A percentile compares a stretch with the other conserved stretches of the same genome.
Conservation (phyloP, 1,140 invertebrate genomes). For the Neocloeon triangulifer region DNA sequence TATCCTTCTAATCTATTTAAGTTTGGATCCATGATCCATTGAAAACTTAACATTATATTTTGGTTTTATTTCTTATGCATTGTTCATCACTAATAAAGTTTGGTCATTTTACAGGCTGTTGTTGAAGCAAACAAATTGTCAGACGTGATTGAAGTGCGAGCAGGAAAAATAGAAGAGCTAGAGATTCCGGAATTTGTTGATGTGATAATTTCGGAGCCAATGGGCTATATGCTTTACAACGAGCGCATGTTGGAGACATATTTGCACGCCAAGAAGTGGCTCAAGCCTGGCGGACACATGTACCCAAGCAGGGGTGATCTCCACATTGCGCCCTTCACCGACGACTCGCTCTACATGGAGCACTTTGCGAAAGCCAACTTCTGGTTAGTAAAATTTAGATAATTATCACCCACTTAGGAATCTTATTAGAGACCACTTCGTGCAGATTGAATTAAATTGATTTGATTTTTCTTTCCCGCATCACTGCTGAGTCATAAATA, state of each 20-base stretch:
- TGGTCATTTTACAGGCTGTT: slow-evolving; percentile 40
- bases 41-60: no score
- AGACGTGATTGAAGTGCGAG: slow-evolving; percentile 73
- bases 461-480: no score
- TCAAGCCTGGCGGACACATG: slow-evolving; percentile 78
- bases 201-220: slow-evolving; percentile 95
- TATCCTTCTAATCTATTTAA: no score
- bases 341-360: slow-evolving; percentile 95
- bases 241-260: slow-evolving; percentile 99
- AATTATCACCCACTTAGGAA: no score
- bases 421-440: no score
- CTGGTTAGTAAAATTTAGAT: slow-evolving; percentile 41
- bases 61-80: no score
- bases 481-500: no score
- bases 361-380: slow-evolving; percentile 98
- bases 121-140: slow-evolving; percentile 76
- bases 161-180: slow-evolving; percentile 98
- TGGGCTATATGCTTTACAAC: slow-evolving; percentile 99
- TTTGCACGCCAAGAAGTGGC: slow-evolving; percentile 95
- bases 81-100: no score
- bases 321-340: slow-evolving; percentile 95
- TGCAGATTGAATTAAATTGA: no score
- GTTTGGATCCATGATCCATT: slow-evolving; percentile 1
- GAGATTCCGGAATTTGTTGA: slow-evolving; percentile 86
- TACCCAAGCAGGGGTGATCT: slow-evolving; percentile 91